phyloP scores from a whole-genome alignment of 2,113 vertebrate species.

The Tyrannus savana region DNA sequence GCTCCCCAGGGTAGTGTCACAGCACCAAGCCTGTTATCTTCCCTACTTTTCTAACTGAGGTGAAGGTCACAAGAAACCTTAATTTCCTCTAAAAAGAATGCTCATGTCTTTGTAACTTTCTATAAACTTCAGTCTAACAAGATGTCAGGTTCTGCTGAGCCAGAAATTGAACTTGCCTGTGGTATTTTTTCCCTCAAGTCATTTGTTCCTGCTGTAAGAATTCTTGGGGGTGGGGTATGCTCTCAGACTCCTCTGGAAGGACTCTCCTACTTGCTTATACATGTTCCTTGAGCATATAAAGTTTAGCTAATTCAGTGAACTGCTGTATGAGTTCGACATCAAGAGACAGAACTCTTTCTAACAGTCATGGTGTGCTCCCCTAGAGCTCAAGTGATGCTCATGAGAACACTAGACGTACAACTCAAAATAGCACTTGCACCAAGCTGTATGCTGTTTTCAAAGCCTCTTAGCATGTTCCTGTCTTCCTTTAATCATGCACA shows the following conservation, averaged over 20 bases:
- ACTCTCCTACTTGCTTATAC: background rate
- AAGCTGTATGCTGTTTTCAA: background rate
- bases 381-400: background rate
- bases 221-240: background rate
- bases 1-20: background rate
- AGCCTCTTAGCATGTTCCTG: background rate
- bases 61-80: background rate
- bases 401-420: background rate
- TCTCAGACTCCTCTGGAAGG: background rate
- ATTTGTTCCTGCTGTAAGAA: background rate
- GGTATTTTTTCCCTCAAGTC: background rate
- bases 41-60: too few species aligned
- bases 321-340: background rate
- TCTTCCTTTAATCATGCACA: background rate
- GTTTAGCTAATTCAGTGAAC: background rate
- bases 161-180: background rate
- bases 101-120: background rate
- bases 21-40: background rate
- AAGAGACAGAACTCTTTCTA: background rate
- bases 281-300: background rate
- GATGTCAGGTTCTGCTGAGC: background rate
- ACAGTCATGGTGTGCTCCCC: background rate
- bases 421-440: background rate
- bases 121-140: background rate
- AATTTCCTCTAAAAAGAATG: background rate